Conservation (phyloP, 1,140 invertebrate genomes). For the Macrostomum lignano region DNA sequence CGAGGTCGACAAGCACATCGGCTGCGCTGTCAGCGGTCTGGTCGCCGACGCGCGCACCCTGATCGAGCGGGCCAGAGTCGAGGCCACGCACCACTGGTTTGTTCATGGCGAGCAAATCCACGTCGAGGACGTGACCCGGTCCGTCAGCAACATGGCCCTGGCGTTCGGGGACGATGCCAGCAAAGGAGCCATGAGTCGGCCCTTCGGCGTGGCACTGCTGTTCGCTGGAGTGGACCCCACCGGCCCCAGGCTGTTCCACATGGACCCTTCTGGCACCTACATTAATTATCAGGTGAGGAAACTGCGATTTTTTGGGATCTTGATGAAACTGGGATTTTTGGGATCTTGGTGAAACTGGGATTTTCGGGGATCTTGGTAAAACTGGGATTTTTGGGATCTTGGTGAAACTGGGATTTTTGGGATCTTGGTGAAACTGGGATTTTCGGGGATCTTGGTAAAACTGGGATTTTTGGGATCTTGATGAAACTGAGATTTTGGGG, state of each 20-base stretch:
- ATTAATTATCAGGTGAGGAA: conserved; percentile 87
- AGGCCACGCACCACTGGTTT: conserved; percentile 90
- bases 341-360: too few relatives aligned
- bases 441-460: too few relatives aligned
- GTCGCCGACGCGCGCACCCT: too few relatives aligned
- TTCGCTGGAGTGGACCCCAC: conserved; percentile 34
- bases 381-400: too few relatives aligned
- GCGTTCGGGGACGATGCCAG: conserved; percentile 88
- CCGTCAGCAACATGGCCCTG: conserved; percentile 85
- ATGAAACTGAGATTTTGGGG: too few relatives aligned
- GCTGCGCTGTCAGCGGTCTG: conserved; percentile 79
- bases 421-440: too few relatives aligned
- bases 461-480: too few relatives aligned
- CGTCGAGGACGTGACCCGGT: conserved; percentile 83
- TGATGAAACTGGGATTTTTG: too few relatives aligned
- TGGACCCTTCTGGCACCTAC: conserved; percentile 90
- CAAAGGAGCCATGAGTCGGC: conserved; percentile 65
- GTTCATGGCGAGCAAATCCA: conserved; percentile 79
- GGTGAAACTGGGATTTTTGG: too few relatives aligned
- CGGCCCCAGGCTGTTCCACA: conserved; percentile 44
- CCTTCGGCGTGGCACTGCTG: conserved; percentile 70
- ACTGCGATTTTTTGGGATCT: too few relatives aligned
- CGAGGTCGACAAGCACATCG: conserved; percentile 75
- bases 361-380: too few relatives aligned
- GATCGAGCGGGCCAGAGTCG: too few relatives aligned